A percentile compares a stretch with the other conserved stretches of the same genome.
phyloP scores from a whole-genome alignment of 1,140 invertebrate species.

The Orussus abietinus region DNA sequence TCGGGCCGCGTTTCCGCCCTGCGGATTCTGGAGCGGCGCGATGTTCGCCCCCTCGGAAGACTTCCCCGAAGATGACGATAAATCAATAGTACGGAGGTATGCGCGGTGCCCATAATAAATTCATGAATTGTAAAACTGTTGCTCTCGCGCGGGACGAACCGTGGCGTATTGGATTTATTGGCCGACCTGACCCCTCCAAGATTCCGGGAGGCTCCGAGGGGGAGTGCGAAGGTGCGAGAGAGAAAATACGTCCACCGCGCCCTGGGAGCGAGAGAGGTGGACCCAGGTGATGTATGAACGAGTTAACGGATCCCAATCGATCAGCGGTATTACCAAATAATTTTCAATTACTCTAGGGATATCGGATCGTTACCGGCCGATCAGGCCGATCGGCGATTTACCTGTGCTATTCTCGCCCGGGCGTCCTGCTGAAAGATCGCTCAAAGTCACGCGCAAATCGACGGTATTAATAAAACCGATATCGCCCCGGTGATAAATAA shows the following conservation, averaged over 20 bases:
- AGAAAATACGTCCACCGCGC: slow-evolving; percentile 15
- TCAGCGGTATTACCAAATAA: slow-evolving; percentile 47
- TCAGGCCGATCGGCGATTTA: no score
- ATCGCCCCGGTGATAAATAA: no score
- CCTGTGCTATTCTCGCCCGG: no score
- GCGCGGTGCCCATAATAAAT: slow-evolving; percentile 50
- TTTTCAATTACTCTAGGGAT: slow-evolving; percentile 42
- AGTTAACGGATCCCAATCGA: slow-evolving; percentile 47
- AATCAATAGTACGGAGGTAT: slow-evolving; percentile 44
- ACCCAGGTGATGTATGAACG: slow-evolving; percentile 46
- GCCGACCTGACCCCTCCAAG: slow-evolving; percentile 48
- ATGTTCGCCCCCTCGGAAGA: no score
- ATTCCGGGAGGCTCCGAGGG: slow-evolving; percentile 23
- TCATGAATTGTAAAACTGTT: slow-evolving; percentile 53
- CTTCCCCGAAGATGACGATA: no score
- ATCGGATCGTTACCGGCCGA: no score
- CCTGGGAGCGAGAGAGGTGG: no score
- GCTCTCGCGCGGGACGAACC: slow-evolving; percentile 46
- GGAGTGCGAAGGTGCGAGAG: slow-evolving; percentile 4
- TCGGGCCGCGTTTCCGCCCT: no score
- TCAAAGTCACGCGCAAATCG: no score
- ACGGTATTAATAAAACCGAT: no score
- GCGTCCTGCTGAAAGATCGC: no score
- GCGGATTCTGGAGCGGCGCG: no score
- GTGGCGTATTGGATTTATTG: slow-evolving; percentile 52